Evolutionary conservation across 2,113 vertebrate species (phyloP), one percentile per base, ranked within the genome.

Genomic region (Centropristis striata): DNA sequence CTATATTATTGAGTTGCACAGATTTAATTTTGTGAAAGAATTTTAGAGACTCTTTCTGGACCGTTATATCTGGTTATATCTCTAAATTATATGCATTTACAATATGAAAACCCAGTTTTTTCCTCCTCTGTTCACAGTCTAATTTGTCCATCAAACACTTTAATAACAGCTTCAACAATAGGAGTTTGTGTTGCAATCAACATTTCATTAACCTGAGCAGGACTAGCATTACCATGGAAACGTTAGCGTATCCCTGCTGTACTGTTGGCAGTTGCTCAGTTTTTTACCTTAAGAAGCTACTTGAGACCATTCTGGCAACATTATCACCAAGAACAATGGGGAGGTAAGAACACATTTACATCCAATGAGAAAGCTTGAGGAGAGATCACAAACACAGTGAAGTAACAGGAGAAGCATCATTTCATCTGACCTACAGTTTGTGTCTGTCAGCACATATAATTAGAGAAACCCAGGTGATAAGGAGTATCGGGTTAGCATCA

Each of bases 181-280:
- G 15, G 14, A 59, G 41, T 42, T 23, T 49, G 46, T 23, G 46
- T 41, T 21, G 50, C 32, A 76, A 82, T 82, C 66, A 58, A 16
- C 47, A 20, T 57, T 25, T 50, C 28, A 69, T 74, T 63, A 78
- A 74, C 69, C 63, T 73, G 50, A 25, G 50, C 15, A 2, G 47
- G 12, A 27, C 46, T 6, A 1, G 23, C 8, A 23, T 81, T 50
- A 13, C 71, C 49, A 42, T 37, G 65, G 37, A 20, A 49, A 75
- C 51, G 4, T 44, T 1, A 27, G 14, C 18, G 0, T 21, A 12
- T 44, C 27, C 61, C 32, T 16, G 50, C 23, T 27, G 23, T 41
- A 51, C 41, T 0, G 15, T 15, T 57, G 27, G 6, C n/a, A 13
- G 18, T 15, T 21, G 8, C 53, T 18, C 20, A 12, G 8, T 46